Evolutionary conservation across 1,140 invertebrate species (phyloP).

Genomic region (Papilio aristodemus): DNA sequence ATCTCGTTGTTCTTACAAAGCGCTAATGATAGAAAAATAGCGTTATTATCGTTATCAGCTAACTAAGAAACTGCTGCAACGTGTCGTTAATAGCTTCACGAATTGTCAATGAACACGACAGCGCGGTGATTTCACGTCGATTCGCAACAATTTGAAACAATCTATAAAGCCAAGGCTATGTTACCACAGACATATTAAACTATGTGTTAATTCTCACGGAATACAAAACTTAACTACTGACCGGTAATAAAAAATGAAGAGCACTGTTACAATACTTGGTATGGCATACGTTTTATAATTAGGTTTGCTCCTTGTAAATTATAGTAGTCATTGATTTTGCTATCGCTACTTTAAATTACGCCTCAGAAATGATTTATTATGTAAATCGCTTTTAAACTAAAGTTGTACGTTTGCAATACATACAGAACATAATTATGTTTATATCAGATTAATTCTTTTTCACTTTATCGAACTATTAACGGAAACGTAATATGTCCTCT

Average conservation of each 20-base stretch:
- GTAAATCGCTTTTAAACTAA: too few relatives aligned
- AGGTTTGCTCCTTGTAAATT: neutral
- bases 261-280: neutral
- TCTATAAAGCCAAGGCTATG: constrained; percentile 5
- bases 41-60: neutral
- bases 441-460: too few relatives aligned
- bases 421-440: too few relatives aligned
- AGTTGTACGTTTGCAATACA: too few relatives aligned
- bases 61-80: neutral
- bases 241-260: constrained; percentile 11
- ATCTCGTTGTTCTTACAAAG: neutral
- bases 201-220: constrained; percentile 20
- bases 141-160: constrained; percentile 5
- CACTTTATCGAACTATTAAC: too few relatives aligned
- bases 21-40: neutral
- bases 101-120: constrained; percentile 14
- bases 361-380: too few relatives aligned
- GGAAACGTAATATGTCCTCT: too few relatives aligned
- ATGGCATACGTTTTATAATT: neutral
- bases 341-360: too few relatives aligned
- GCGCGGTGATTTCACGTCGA: constrained; percentile 5
- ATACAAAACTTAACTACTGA: neutral
- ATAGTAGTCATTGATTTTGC: too few relatives aligned
- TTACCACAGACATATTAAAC: neutral
- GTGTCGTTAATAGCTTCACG: constrained; percentile 7